phyloP scores from a whole-genome alignment of 2,888 invertebrate genomes.

The Lucinisca nassula region DNA sequence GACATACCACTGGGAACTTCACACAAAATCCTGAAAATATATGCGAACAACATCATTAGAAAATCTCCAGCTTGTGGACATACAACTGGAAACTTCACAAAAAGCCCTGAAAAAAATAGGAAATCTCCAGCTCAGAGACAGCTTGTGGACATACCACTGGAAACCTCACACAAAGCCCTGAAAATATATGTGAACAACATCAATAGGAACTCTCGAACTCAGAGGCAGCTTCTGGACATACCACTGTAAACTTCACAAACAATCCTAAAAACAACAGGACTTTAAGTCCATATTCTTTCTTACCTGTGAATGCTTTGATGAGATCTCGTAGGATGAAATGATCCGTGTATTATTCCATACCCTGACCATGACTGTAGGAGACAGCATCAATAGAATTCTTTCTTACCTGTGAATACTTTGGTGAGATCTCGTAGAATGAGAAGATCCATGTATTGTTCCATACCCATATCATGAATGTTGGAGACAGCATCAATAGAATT shows the following conservation, averaged over 20 bases:
- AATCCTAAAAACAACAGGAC: too few relatives aligned
- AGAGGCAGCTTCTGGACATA: too few relatives aligned
- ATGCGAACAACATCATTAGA: neutral
- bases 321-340: slow-evolving; percentile 93
- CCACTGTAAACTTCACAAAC: too few relatives aligned
- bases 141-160: neutral
- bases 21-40: neutral
- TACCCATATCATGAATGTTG: slow-evolving; percentile 89
- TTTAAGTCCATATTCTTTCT: too few relatives aligned
- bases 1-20: neutral
- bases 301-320: slow-evolving; percentile 93
- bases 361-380: slow-evolving; percentile 90
- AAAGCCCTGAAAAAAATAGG: neutral
- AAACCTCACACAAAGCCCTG: neutral
- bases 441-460: slow-evolving; percentile 93
- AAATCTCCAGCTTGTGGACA: neutral
- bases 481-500: slow-evolving; percentile 95
- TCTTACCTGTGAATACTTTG: slow-evolving; percentile 92
- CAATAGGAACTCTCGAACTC: too few relatives aligned
- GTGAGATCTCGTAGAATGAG: slow-evolving; percentile 94
- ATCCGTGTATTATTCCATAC: slow-evolving; percentile 92
- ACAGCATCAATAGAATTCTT: slow-evolving; percentile 92
- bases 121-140: neutral
- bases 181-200: neutral
- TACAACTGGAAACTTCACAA: neutral